Base-by-base conservation (phyloP, 35 echinoderm and acorn worm genomes). In the Apostichopus californicus region DNA sequence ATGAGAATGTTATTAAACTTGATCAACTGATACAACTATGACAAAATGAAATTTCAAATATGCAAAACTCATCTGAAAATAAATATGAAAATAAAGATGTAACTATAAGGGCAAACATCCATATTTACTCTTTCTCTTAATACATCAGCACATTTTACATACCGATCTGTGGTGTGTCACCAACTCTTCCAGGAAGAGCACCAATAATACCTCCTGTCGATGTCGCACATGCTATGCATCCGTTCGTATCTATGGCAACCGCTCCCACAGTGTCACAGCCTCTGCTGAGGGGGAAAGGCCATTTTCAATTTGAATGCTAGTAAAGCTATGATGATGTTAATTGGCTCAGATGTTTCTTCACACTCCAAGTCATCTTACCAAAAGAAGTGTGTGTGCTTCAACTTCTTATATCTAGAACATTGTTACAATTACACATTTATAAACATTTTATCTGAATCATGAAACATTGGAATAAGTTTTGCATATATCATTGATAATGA, bases 231-330 rank as follows among this genome's bases (percentile, higher is more conserved):
- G 97, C 91, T 17, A 98, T 89, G 87, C 92, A 92, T 24, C 97
- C 97, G 7, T 80, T 58, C 2, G 68, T 60, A 86, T 96, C 95
- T 15, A 98, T 46, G 14, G 97, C 97, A 18, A 98, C 97, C 61
- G 97, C 97, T 18, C 97, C 97, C 6, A 98, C 97, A 78, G 97
- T 98, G 73, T 96, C 97, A 91, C 94, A 86, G 65, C 79, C 54
- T 60, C 78, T 93, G 22, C 9, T 22, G 34, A 46, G 34, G 34
- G 8, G 17, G 77, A 78, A 22, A 78, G 17, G 8, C 0, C 0
- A 78, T 78, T 78, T 46, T 78, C 77, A 24, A 17, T 22, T 24
- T 46, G 34, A 46, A 46, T 46, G 34, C 34, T 46, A 46, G 34
- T 46, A 46, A 46, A 46, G 34, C 34, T 46, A 46, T 46, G 34